phyloP scores from a whole-genome alignment of 2,113 vertebrate genomes.

The Nansenia antarctica region DNA sequence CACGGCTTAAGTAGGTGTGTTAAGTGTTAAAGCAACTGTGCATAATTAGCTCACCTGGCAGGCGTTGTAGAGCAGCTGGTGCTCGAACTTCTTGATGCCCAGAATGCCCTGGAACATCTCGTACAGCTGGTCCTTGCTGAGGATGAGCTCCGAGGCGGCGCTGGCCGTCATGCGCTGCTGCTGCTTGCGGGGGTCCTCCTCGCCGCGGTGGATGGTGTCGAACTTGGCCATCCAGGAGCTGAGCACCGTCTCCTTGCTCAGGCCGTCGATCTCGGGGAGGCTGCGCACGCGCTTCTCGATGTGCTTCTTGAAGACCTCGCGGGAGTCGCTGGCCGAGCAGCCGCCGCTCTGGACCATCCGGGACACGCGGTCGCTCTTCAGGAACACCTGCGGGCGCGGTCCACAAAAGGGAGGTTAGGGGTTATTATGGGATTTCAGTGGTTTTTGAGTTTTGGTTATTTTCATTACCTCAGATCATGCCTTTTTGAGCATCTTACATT shows the following conservation, averaged over 20 bases:
- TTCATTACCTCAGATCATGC: not conserved
- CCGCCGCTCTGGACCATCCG: constrained; percentile 98
- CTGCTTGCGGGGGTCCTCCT: constrained; percentile 94
- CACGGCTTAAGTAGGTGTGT: too few species aligned
- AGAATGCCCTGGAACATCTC: constrained; percentile 99
- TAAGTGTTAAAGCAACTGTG: too few species aligned
- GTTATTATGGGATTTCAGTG: not conserved
- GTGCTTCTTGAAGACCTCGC: constrained; percentile 99
- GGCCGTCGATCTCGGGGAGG: constrained; percentile 93
- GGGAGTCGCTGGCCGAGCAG: constrained; percentile 91
- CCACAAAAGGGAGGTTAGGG: not conserved
- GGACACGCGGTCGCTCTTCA: constrained; percentile 94
- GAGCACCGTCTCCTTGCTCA: constrained; percentile 97
- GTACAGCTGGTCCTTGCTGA: constrained; percentile 98
- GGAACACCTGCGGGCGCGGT: constrained; percentile 81
- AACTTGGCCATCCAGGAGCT: constrained; percentile 99
- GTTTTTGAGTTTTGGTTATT: not conserved
- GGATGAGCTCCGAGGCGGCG: constrained; percentile 95
- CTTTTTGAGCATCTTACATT: not conserved
- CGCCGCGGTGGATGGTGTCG: constrained; percentile 95
- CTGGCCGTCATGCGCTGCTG: constrained; percentile 95
- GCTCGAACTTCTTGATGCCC: constrained; percentile 98
- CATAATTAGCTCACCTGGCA: constrained; percentile 90
- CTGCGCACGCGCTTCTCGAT: constrained; percentile 98
- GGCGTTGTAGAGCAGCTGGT: constrained; percentile 97